Conservation (phyloP, 2,888 invertebrate species). For the Polymixis flavicincta region DNA sequence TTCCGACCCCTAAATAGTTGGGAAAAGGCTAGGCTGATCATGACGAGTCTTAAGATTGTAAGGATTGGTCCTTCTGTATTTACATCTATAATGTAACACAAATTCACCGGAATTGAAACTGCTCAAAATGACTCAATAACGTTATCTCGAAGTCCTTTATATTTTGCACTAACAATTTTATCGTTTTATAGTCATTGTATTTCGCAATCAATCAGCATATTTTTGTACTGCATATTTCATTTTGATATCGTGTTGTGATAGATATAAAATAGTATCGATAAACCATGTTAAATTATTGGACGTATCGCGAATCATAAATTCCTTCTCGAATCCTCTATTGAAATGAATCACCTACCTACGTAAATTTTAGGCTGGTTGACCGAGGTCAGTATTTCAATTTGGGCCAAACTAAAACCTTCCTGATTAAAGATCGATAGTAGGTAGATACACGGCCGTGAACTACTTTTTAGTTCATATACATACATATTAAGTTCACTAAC, state of each 20-base stretch:
- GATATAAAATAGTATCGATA: slow-evolving; percentile 6
- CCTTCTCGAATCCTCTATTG: background rate
- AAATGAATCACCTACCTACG: background rate
- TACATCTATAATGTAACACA: background rate
- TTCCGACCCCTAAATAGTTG: background rate
- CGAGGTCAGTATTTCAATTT: background rate
- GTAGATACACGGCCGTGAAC: slow-evolving; percentile 4
- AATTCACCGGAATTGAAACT: slow-evolving; percentile 46
- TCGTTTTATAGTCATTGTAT: slow-evolving; percentile 38
- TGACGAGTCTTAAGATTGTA: background rate
- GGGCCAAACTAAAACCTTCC: background rate
- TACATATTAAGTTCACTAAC: too few species aligned
- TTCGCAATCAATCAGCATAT: slow-evolving; percentile 33
- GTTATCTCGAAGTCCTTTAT: slow-evolving; percentile 43
- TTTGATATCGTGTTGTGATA: slow-evolving; percentile 40
- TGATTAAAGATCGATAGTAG: background rate
- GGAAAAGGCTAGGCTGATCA: background rate
- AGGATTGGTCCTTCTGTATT: slow-evolving; percentile 17
- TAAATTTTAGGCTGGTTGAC: background rate
- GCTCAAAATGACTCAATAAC: slow-evolving; percentile 51
- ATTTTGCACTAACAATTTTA: slow-evolving; percentile 54
- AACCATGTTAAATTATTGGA: slow-evolving; percentile 13
- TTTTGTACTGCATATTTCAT: slow-evolving; percentile 37
- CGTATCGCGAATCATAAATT: slow-evolving; percentile 15
- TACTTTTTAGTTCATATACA: slow-evolving; percentile 7